Conservation (phyloP, 2,888 invertebrate species). For the Protonemura montana region DNA sequence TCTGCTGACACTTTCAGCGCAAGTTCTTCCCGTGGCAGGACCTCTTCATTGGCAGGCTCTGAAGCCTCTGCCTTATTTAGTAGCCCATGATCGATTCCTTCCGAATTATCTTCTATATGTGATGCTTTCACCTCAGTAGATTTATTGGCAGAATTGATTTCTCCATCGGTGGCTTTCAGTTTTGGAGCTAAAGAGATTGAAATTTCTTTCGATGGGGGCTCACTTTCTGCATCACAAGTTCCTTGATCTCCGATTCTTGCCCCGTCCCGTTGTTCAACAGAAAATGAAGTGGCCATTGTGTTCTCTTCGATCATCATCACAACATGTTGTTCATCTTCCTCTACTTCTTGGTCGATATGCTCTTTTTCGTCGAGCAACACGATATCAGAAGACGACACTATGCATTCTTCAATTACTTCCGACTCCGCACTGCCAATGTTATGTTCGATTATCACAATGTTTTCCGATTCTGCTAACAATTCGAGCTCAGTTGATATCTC, state of each 20-base stretch:
- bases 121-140: neutral
- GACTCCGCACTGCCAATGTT: slow-evolving; percentile 62
- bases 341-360: slow-evolving; percentile 45
- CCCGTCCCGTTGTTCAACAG: slow-evolving; percentile 28
- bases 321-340: slow-evolving; percentile 43
- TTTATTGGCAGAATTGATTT: neutral
- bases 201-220: neutral
- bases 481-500: slow-evolving; percentile 41
- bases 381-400: slow-evolving; percentile 69
- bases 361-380: slow-evolving; percentile 55
- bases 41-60: neutral
- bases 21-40: neutral
- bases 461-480: slow-evolving; percentile 41
- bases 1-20: neutral
- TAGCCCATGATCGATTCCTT: neutral
- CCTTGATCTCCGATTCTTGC: slow-evolving; percentile 30
- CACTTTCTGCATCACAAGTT: neutral
- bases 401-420: slow-evolving; percentile 68
- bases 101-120: neutral
- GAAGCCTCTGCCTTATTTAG: neutral
- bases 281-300: slow-evolving; percentile 29
- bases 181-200: neutral
- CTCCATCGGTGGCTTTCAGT: neutral
- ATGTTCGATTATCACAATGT: slow-evolving; percentile 45
- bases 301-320: slow-evolving; percentile 41